A percentile compares a stretch with the other conserved stretches of the same genome.
Conservation (phyloP, 2,888 invertebrate genomes). For the Salticus scenicus region DNA sequence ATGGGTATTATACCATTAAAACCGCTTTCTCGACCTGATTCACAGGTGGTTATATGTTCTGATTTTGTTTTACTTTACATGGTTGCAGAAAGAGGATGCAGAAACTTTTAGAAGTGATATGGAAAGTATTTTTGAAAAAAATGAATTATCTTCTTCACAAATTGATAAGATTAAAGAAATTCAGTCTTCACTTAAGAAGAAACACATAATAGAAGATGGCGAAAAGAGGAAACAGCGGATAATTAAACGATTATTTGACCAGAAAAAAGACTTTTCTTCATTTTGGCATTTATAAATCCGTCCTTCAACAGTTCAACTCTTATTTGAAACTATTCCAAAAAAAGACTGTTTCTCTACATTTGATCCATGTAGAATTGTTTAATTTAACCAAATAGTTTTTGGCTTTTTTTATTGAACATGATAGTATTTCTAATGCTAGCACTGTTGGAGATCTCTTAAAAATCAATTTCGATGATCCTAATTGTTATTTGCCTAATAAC, state of each 20-base stretch:
- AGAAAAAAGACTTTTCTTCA: not conserved
- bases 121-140: not conserved
- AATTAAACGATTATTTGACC: not conserved
- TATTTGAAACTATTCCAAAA: not conserved
- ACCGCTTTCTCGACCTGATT: not conserved
- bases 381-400: conserved; percentile 1
- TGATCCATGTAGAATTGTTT: not conserved
- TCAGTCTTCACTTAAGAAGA: not conserved
- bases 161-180: not conserved
- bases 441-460: not conserved
- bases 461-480: not conserved
- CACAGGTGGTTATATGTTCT: not conserved
- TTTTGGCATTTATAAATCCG: not conserved
- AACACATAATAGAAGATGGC: not conserved
- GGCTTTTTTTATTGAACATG: not conserved
- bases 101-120: not conserved
- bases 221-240: not conserved
- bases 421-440: not conserved
- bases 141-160: not conserved
- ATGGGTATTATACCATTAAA: not conserved
- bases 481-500: not conserved
- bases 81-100: not conserved
- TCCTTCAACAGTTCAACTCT: not conserved
- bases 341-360: not conserved
- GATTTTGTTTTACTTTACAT: not conserved